phyloP scores from a whole-genome alignment of 2,113 vertebrate species.

The Tichodroma muraria region DNA sequence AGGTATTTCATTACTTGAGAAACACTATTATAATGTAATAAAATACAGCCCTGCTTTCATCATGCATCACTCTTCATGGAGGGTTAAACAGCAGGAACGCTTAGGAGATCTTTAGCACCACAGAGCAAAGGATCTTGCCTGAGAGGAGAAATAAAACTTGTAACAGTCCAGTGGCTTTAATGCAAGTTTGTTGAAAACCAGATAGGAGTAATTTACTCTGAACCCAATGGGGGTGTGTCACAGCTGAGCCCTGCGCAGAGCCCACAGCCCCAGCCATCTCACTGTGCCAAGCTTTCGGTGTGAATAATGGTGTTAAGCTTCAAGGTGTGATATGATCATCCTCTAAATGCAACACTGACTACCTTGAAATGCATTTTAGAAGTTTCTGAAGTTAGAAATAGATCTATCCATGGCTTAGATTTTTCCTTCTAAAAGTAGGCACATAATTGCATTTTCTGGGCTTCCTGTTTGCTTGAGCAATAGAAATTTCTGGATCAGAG shows the following conservation, averaged over 20 bases:
- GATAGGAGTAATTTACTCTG: neutral
- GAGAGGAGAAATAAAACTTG: neutral
- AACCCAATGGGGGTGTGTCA: neutral
- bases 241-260: neutral
- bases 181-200: neutral
- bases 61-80: neutral
- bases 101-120: neutral
- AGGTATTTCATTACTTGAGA: slow-evolving; percentile 14
- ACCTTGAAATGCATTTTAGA: neutral
- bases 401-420: neutral
- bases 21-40: neutral
- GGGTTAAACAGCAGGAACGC: neutral
- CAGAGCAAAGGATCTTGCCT: neutral
- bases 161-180: neutral
- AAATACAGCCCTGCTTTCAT: neutral
- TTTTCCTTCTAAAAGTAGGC: neutral
- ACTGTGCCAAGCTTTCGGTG: neutral
- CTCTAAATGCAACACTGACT: neutral
- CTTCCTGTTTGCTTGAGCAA: neutral
- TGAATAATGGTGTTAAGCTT: neutral
- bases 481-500: neutral
- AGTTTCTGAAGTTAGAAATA: neutral
- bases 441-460: neutral
- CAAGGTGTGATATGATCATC: neutral
- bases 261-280: fast-evolving